A percentile compares a stretch with the other conserved stretches of the same genome.
Conservation (phyloP, 2,888 invertebrate genomes). For the Nomada ruficornis region DNA sequence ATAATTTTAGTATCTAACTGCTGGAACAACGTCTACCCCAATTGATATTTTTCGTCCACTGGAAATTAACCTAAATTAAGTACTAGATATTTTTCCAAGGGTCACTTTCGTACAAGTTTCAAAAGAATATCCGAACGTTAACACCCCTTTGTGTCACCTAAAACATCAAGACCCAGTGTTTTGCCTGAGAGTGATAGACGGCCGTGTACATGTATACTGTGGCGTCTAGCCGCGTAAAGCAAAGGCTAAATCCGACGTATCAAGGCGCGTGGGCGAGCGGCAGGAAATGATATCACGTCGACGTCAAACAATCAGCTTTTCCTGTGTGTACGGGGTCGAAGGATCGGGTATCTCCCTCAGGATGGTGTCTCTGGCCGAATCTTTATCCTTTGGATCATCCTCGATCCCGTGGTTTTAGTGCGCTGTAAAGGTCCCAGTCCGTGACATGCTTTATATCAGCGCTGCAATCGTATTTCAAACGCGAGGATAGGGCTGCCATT, state of each 20-base stretch:
- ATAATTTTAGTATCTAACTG: no score
- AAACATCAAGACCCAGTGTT: not conserved
- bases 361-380: constrained; percentile 39
- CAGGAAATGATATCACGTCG: constrained; percentile 36
- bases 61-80: no score
- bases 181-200: not conserved
- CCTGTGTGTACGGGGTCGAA: constrained; percentile 28
- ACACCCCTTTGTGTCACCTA: not conserved
- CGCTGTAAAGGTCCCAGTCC: constrained; percentile 69
- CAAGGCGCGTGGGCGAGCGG: constrained; percentile 2
- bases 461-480: constrained; percentile 75
- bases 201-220: not conserved
- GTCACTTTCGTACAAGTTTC: no score
- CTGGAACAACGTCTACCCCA: no score
- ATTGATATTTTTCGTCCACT: no score
- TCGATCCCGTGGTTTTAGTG: constrained; percentile 71
- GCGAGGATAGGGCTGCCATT: constrained; percentile 44
- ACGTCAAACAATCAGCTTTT: constrained; percentile 48
- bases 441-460: constrained; percentile 74
- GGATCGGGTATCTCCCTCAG: constrained; percentile 56
- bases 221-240: not conserved
- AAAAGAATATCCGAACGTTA: no score
- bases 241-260: constrained; percentile 9
- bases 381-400: constrained; percentile 63
- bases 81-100: no score